These are phyloP conservation scores for Tetramorium bicarinatum DNA, from an alignment of 2,888 invertebrate species.

Conservation along the genomic window DNA sequence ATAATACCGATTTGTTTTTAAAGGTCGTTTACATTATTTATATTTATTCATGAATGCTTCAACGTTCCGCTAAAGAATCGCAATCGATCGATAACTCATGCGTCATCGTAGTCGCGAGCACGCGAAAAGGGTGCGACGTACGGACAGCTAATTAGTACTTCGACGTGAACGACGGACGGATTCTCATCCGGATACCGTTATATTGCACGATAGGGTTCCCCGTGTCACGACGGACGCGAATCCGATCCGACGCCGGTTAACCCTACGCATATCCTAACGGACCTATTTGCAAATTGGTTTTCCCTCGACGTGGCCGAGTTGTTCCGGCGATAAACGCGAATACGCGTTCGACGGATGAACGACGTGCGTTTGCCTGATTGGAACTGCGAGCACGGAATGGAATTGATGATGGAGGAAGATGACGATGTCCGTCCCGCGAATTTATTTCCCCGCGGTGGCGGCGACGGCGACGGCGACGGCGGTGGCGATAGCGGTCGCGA, in stretches of 20 bases:
- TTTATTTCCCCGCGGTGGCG: conserved; percentile 59
- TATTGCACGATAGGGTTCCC: conserved; percentile 58
- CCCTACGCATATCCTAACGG: conserved; percentile 67
- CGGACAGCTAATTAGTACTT: conserved; percentile 74
- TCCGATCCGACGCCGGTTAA: conserved; percentile 76
- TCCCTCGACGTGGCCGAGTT: conserved; percentile 72
- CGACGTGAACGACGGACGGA: conserved; percentile 65
- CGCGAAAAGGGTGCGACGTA: conserved; percentile 45
- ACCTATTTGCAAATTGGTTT: conserved; percentile 86
- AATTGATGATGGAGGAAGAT: conserved; percentile 73
- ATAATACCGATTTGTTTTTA: not conserved
- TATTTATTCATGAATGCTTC: not conserved
- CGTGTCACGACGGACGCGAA: conserved; percentile 71
- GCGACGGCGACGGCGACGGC: conserved; percentile 43
- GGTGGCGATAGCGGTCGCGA: conserved; percentile 41
- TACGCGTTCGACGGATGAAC: conserved; percentile 75
- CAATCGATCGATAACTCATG: conserved; percentile 62
- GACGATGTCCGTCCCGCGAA: conserved; percentile 53
- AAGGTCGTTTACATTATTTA: not conserved
- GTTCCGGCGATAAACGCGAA: conserved; percentile 79
- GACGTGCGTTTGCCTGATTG: conserved; percentile 82
- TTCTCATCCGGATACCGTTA: conserved; percentile 66
- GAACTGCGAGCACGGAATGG: conserved; percentile 75
- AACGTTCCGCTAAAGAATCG: conserved; percentile 8
- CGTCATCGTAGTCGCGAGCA: conserved; percentile 57